Base-by-base conservation (phyloP, 2,888 invertebrate genomes). In the Mellilla xanthometata region DNA sequence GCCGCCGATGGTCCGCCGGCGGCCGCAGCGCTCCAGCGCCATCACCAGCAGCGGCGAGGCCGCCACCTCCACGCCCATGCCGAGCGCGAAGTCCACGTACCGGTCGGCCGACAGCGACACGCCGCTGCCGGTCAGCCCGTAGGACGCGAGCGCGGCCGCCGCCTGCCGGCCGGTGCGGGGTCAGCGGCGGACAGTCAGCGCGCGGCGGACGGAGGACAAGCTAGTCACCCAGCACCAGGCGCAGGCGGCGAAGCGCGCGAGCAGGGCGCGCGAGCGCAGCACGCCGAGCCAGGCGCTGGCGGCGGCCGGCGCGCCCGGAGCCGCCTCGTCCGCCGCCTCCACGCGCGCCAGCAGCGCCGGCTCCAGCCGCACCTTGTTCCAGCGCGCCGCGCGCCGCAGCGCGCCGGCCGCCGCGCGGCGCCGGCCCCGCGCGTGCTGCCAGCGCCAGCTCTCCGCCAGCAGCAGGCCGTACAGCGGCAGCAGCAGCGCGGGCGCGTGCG, bases 51-150 rank as follows among this genome's bases (percentile, higher is more conserved):
- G 75, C 52, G 86, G 57, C 32, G 84, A 85, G 1, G 87, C 88
- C n/a, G 79, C 86, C 19, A 87, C 62, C 68, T 88, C 88, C 87
- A 87, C 84, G 23, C 76, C 65, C 86, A 87, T 86, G 68, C 81
- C 84, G 12, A 88, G 76, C 7, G 85, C 84, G 68, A 95, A 96
- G 81, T 95, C 95, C 12, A 93, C 75, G 75, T 95, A 94, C 71
- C 93, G 93, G 72, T 95, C 92, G 4, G 95, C 95, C 7, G 92
- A 90, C 29, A 96, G 81, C 2, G 93, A 81, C 3, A 95, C 94
- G 0, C 95, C 93, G 81, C 94, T 95, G 58, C 96, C 86, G 11
- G 94, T 94, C 27, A 96, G 83, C 0, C 96, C 96, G 71, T 95
- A 96, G 81, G 95, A 96, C 4, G 95, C 93, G 65, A 96, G 93